These are phyloP conservation scores for Choristoneura rosaceana DNA, from an alignment of 2,888 invertebrate genomes.

Conservation along the genomic window DNA sequence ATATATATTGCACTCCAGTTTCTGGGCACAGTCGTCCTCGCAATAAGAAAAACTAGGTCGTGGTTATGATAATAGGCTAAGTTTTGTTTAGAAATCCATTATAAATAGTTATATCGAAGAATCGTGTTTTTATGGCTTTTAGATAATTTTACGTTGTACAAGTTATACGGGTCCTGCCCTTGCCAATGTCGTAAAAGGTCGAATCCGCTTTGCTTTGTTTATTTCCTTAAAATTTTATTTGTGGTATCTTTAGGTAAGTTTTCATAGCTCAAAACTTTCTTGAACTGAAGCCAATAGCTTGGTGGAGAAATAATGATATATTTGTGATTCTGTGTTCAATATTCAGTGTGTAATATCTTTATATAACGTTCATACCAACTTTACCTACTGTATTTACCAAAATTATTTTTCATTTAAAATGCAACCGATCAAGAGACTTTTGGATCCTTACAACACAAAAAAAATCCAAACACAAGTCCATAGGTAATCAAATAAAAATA, in stretches of 20 bases:
- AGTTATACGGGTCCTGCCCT: slow-evolving; percentile 6
- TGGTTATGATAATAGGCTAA: neutral
- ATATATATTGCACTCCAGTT: too few relatives aligned
- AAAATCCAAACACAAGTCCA: too few relatives aligned
- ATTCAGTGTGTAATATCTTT: neutral
- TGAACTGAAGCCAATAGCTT: neutral
- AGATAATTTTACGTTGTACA: neutral
- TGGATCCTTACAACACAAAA: neutral
- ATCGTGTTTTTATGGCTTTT: neutral
- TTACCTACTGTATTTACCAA: neutral
- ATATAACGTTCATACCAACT: neutral
- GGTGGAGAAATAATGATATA: neutral
- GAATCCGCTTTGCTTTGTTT: neutral
- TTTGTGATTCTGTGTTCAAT: neutral
- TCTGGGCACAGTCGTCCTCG: too few relatives aligned
- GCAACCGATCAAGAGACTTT: neutral
- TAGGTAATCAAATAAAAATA: too few relatives aligned
- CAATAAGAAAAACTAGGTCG: neutral
- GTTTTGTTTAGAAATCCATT: too few relatives aligned
- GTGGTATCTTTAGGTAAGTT: neutral
- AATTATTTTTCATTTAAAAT: neutral
- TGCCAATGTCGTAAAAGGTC: slow-evolving; percentile 1
- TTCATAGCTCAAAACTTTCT: neutral
- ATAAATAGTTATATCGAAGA: neutral
- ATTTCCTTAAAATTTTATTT: slow-evolving; percentile 4